These are phyloP conservation scores for Mixornis gularis DNA, from an alignment of 2,113 vertebrate genomes.

Conservation along the genomic window DNA sequence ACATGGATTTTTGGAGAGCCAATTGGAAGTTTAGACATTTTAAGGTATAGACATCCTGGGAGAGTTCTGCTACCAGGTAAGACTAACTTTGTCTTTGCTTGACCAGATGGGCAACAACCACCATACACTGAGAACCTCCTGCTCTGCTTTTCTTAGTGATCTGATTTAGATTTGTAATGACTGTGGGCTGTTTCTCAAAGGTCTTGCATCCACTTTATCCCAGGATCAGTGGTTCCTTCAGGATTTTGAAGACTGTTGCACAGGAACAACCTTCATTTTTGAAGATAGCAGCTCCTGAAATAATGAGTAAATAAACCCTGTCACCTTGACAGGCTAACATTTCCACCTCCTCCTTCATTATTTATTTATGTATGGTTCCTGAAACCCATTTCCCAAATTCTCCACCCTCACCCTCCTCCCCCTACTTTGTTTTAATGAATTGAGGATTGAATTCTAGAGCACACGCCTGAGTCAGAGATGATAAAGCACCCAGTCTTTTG, in stretches of 20 bases:
- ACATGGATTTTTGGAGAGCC: neutral
- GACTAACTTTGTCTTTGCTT: neutral
- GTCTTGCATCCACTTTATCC: neutral
- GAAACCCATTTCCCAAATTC: conserved; percentile 44
- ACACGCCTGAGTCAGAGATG: conserved; percentile 2
- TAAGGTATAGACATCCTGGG: neutral
- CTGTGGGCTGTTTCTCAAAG: neutral
- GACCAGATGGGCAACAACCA: neutral
- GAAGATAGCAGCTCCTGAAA: neutral
- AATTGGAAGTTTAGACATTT: neutral
- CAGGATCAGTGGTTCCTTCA: neutral
- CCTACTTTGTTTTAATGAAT: conserved; percentile 41
- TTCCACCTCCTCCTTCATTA: neutral
- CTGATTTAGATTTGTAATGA: neutral
- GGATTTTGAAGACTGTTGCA: neutral
- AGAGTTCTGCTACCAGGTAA: neutral
- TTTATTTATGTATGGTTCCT: conserved; percentile 30
- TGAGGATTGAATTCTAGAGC: conserved; percentile 35
- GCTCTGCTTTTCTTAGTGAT: neutral
- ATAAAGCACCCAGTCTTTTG: conserved; percentile 37
- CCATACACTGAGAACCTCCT: neutral
- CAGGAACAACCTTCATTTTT: neutral
- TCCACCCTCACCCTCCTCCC: neutral
- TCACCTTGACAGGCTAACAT: conserved; percentile 1
- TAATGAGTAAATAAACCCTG: neutral